Evolutionary conservation across 2,797 vertebrate genomes (phyloP).

Genomic region (Macropodus opercularis): DNA sequence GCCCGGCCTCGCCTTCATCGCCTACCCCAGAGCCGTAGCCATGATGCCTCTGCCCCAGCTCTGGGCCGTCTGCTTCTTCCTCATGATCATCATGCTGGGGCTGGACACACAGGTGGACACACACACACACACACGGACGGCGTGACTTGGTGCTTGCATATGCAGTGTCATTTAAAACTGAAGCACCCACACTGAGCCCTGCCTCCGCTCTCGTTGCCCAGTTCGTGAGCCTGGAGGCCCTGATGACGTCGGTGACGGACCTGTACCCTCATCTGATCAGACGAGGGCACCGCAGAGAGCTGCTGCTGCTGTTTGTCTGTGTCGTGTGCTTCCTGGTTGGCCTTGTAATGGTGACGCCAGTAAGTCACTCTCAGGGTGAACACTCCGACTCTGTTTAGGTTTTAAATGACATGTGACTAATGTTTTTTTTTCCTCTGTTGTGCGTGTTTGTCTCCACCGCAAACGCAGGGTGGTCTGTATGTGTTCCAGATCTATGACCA

Average conservation of each 20-base stretch:
- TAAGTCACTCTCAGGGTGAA: slow-evolving; percentile 55
- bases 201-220: slow-evolving; percentile 53
- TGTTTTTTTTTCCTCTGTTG: too few species aligned
- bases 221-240: slow-evolving; percentile 93
- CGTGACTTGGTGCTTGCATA: background rate
- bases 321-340: slow-evolving; percentile 86
- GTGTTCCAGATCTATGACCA: slow-evolving; percentile 95
- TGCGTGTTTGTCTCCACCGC: background rate
- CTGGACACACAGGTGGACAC: slow-evolving; percentile 90
- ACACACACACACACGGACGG: background rate
- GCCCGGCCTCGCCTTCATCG: slow-evolving; percentile 91
- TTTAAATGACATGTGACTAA: too few species aligned
- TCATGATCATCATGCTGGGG: slow-evolving; percentile 94
- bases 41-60: slow-evolving; percentile 93
- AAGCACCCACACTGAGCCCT: background rate
- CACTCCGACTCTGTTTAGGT: background rate
- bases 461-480: slow-evolving; percentile 89
- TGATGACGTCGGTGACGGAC: slow-evolving; percentile 90
- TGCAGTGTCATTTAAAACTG: background rate
- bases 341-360: slow-evolving; percentile 89
- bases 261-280: slow-evolving; percentile 86
- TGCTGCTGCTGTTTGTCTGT: slow-evolving; percentile 86
- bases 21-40: slow-evolving; percentile 88
- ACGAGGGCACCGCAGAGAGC: slow-evolving; percentile 83
- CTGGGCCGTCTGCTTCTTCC: slow-evolving; percentile 94